Evolutionary conservation across 2,888 invertebrate genomes (phyloP).

Genomic region (Glaucopsyche alexis): DNA sequence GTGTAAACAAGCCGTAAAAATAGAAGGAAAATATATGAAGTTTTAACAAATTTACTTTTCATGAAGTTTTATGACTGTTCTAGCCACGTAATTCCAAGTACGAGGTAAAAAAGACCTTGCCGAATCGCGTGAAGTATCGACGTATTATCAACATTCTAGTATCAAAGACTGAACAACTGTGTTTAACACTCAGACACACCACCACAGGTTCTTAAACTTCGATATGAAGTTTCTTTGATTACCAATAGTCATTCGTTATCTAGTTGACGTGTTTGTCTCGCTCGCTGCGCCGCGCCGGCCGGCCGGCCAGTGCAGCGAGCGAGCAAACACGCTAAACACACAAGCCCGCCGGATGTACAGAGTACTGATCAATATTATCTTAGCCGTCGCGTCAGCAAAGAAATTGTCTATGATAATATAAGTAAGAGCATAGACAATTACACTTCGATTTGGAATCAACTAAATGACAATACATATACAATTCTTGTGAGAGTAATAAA

Average conservation of each 20-base stretch:
- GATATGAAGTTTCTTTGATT: neutral
- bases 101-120: too few relatives aligned
- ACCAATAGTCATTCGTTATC: constrained; percentile 13
- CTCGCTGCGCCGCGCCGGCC: neutral
- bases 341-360: constrained; percentile 40
- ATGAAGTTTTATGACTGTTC: neutral
- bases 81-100: too few relatives aligned
- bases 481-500: too few relatives aligned
- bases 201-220: too few relatives aligned
- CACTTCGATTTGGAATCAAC: too few relatives aligned
- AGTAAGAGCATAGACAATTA: too few relatives aligned
- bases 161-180: neutral
- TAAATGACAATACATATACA: too few relatives aligned
- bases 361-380: constrained; percentile 32
- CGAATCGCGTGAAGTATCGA: neutral
- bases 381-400: neutral
- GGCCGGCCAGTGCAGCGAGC: neutral
- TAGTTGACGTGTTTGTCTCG: neutral
- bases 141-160: neutral
- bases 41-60: neutral
- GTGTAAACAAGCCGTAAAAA: constrained; percentile 16
- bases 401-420: neutral
- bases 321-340: constrained; percentile 40
- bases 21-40: neutral
- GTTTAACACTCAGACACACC: neutral